Base-by-base conservation (phyloP, 2,113 vertebrate species). In the Glareola pratincola region DNA sequence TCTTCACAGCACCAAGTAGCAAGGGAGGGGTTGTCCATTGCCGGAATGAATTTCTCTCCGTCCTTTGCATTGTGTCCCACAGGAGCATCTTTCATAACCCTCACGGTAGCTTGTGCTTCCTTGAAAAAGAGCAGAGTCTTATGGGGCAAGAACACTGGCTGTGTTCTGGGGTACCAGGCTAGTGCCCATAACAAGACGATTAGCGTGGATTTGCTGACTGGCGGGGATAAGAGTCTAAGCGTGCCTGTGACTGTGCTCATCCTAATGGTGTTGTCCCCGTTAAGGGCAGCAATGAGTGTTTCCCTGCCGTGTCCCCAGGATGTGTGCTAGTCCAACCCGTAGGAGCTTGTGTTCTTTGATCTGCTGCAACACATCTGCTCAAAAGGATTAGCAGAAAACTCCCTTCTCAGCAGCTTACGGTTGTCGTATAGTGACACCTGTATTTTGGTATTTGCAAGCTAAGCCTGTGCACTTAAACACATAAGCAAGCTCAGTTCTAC, bases 401-500 rank as follows among this genome's bases (percentile, higher is more conserved):
- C 95, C 88, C 88, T 90, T 85, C 88, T 97, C 95, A 88, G 88
- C 95, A 96, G 88, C 93, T 95, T 94, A 85, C 13, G 10, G 88
- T 69, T 96, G 96, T 95, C 30, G 1, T 97, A 83, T 84, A 95
- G 69, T 71, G 93, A 96, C 95, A 96, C 97, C 96, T 97, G 95
- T 96, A 96, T 96, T 95, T 97, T 92, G 88, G 76, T 90, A 94
- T 95, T 96, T 92, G 78, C 93, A 92, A 64, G 88, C 81, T 95
- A 94, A 97, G 90, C 95, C 90, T 41, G 41, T 91, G 57, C 84
- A 68, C 82, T 97, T 97, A 94, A 36, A 96, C 91, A 95, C 96
- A 95, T 94, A 96, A 93, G 88, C 59, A 54, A 97, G 57, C 89
- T 93, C 88, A 66, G 90, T 97, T 97, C 95, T 96, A 96, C 95